Base-by-base conservation (phyloP, 1,140 invertebrate genomes). In the Danaus plexippus region DNA sequence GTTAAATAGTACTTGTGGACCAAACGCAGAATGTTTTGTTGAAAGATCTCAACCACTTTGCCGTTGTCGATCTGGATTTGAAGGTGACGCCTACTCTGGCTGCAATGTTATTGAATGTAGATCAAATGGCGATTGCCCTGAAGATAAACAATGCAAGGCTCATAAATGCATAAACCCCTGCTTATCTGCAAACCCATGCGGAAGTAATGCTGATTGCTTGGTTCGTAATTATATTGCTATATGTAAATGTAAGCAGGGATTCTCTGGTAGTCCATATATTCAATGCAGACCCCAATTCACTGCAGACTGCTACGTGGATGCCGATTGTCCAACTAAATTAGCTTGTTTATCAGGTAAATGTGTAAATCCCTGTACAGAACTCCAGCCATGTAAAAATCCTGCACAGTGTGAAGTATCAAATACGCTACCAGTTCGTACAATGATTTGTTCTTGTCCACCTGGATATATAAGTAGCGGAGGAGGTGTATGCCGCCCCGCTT, bases 121-220 rank as follows among this genome's bases (percentile, higher is more conserved):
- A 66, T 93, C 93, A 54, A 95, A 96, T 76, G 93, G 93, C 57
- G 96, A 97, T 60, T 98, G 96, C 86, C 94, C 95, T 1, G 87
- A 88, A 41, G 93, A 96, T 67, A 91, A 93, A 73, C 91, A 94
- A 63, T 98, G 96, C 73, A 91, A 94, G 46, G 95, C 96, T 64
- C 92, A 91, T 51, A 94, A 95, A 67, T 98, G 96, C 81, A 90
- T 95, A 11, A 92, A 95, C 77, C 95, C 95, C 1, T 98, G 96
- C 70, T 73, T 94, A 1, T 92, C 92, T 59, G 90, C 92, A 47
- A 93, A 94, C 71, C 90, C 91, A 9, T 98, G 96, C 73, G 92
- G 94, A 0, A 88, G 90, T 0, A 84, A 91, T 49, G 94, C 95
- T 1, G 91, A 95, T 72, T 97, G 96, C 71, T 87, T 90, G 11